phyloP scores from a whole-genome alignment of 2,888 invertebrate genomes.

The Drosophila anceps region DNA sequence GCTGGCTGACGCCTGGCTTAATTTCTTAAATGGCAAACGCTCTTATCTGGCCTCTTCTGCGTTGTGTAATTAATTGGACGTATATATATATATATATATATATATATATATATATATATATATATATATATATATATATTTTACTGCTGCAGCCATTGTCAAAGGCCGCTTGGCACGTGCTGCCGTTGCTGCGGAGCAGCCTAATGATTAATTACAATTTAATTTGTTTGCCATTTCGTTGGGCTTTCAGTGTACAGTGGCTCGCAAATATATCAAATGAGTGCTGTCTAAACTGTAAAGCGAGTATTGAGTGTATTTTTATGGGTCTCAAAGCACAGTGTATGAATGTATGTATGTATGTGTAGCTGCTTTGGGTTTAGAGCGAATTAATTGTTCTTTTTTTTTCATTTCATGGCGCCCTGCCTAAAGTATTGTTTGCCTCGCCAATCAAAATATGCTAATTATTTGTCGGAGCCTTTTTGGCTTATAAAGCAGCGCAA shows the following conservation, averaged over 20 bases:
- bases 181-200: constrained; percentile 33
- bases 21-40: constrained; percentile 56
- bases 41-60: constrained; percentile 72
- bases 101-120: neutral
- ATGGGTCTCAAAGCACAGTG: constrained; percentile 13
- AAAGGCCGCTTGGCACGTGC: constrained; percentile 68
- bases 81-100: constrained; percentile 25
- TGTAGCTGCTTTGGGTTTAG: constrained; percentile 13
- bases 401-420: constrained; percentile 46
- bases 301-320: constrained; percentile 6
- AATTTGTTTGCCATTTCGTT: constrained; percentile 73
- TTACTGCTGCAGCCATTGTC: constrained; percentile 52
- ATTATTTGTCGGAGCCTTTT: constrained; percentile 48
- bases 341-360: neutral
- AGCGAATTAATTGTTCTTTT: constrained; percentile 60
- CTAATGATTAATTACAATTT: constrained; percentile 80
- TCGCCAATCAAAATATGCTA: constrained; percentile 60
- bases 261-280: constrained; percentile 7
- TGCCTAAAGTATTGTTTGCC: constrained; percentile 37
- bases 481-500: constrained; percentile 52
- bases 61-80: constrained; percentile 73
- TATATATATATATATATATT: constrained; percentile 7
- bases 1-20: constrained; percentile 40
- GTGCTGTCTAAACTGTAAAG: neutral
- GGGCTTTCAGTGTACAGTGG: constrained; percentile 32